A percentile compares a stretch with the other conserved stretches of the same genome.
These are phyloP conservation scores for Mimachlamys varia DNA, from an alignment of 2,888 invertebrate genomes.

Conservation along the genomic window DNA sequence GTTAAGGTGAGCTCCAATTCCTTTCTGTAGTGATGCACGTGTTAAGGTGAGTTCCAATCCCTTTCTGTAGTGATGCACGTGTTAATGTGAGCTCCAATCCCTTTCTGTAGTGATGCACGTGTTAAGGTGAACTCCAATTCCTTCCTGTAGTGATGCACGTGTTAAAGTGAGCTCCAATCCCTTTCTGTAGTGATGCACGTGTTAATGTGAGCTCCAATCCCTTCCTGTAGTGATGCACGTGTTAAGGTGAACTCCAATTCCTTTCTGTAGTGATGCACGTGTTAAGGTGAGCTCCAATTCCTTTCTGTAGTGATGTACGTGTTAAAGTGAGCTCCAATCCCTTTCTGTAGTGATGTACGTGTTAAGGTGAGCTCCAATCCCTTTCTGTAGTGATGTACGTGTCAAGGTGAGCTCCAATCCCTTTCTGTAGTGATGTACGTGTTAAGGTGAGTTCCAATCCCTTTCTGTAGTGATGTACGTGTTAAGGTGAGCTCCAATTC, in stretches of 20 bases:
- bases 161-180: not conserved
- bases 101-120: too few relatives aligned
- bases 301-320: too few relatives aligned
- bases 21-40: too few relatives aligned
- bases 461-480: too few relatives aligned
- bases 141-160: too few relatives aligned
- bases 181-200: too few relatives aligned
- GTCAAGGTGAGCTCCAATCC: not conserved
- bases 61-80: too few relatives aligned
- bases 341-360: too few relatives aligned
- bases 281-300: not conserved
- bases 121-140: not conserved
- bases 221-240: too few relatives aligned
- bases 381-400: too few relatives aligned
- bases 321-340: not conserved
- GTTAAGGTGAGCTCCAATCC: not conserved
- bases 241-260: not conserved
- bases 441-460: not conserved
- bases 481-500: not conserved
- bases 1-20: not conserved
- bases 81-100: not conserved
- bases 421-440: too few relatives aligned
- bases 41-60: not conserved
- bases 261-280: too few relatives aligned
- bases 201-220: not conserved